phyloP scores from a whole-genome alignment of 1,140 invertebrate genomes.

The Sogatella furcifera region DNA sequence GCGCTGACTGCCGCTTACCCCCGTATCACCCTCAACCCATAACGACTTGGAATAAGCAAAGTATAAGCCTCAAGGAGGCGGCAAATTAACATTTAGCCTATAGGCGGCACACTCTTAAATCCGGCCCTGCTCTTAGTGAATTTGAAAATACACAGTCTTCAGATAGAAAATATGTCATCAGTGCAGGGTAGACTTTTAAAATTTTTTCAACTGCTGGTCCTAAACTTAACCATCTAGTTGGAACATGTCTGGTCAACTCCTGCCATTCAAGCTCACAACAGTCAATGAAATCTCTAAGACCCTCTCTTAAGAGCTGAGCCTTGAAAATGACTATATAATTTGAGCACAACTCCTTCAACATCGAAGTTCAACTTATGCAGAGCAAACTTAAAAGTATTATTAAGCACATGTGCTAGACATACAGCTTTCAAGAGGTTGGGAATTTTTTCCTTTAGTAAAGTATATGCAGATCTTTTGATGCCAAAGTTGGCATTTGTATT shows the following conservation, averaged over 20 bases:
- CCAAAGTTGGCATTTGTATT: constrained; percentile 7
- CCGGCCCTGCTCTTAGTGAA: too few relatives aligned
- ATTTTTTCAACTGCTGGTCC: background rate
- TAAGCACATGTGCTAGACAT: constrained; percentile 1
- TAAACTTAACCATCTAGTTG: constrained; percentile 4
- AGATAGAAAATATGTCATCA: constrained; percentile 4
- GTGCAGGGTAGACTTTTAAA: background rate
- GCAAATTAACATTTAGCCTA: too few relatives aligned
- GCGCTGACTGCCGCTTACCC: too few relatives aligned
- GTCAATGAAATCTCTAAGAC: background rate
- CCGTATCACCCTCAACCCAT: too few relatives aligned
- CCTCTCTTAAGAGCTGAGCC: background rate
- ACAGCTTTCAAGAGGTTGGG: constrained; percentile 1
- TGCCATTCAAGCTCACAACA: too few relatives aligned
- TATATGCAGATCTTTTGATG: background rate
- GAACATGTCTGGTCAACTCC: background rate
- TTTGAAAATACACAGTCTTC: background rate
- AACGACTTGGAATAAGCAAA: too few relatives aligned
- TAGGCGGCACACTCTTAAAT: too few relatives aligned
- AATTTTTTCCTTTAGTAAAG: constrained; percentile 1
- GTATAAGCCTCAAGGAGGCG: too few relatives aligned
- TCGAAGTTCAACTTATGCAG: background rate
- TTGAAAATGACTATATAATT: background rate
- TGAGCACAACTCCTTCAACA: background rate
- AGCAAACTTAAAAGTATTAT: constrained; percentile 2